A percentile compares a stretch with the other conserved stretches of the same genome.
Conservation (phyloP, 2,113 vertebrate genomes). For the Trematocara stigmaticum region DNA sequence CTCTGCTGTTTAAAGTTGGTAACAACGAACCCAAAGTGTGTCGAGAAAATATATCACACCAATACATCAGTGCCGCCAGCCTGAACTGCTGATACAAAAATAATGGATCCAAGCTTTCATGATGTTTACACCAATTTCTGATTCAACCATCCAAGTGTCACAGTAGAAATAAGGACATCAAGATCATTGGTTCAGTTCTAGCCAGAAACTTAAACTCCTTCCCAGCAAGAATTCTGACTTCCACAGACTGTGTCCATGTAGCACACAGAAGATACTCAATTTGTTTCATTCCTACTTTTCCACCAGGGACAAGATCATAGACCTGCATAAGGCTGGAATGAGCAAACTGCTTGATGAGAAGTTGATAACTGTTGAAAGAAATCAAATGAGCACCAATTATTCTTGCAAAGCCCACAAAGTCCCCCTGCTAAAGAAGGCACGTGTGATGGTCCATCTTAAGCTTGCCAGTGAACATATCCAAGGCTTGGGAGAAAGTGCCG, state of each 20-base stretch:
- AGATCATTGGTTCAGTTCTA: background rate
- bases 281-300: background rate
- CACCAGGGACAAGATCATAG: background rate
- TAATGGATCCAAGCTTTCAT: background rate
- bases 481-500: background rate
- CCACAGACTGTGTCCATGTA: background rate
- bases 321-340: background rate
- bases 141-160: background rate
- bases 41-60: background rate
- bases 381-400: background rate
- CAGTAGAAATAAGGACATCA: background rate
- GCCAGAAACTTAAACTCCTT: background rate
- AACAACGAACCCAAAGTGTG: background rate
- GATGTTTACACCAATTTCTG: background rate
- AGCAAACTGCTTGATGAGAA: background rate
- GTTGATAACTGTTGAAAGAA: background rate
- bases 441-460: background rate
- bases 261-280: background rate
- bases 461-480: background rate
- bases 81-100: background rate
- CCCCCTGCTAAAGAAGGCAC: background rate
- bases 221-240: background rate
- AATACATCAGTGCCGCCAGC: background rate
- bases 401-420: background rate
- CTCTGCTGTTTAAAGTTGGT: background rate